A percentile compares a stretch with the other conserved stretches of the same genome.
Conservation (phyloP, 1,140 invertebrate genomes). For the Aphaenogaster ashmeadi region DNA sequence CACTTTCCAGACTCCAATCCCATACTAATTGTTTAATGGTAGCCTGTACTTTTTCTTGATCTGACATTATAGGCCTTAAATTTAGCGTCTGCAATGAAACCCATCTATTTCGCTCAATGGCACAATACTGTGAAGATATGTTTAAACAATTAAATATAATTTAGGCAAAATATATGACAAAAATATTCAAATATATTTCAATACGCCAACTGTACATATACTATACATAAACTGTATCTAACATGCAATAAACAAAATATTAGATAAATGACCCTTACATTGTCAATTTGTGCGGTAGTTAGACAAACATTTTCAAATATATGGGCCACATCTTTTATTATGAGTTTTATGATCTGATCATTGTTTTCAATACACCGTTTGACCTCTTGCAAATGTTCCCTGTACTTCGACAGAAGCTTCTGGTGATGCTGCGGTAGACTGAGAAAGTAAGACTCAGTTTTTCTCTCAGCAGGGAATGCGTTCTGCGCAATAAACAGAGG, state of each 20-base stretch:
- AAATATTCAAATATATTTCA: conserved; percentile 25
- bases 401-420: conserved; percentile 92
- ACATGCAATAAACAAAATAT: conserved; percentile 7
- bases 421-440: conserved; percentile 93
- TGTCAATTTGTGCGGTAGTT: conserved; percentile 83
- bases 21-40: conserved; percentile 98
- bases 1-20: conserved; percentile 97
- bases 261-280: conserved; percentile 84
- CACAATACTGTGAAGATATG: conserved; percentile 55
- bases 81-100: conserved; percentile 82
- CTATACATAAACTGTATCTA: conserved; percentile 36
- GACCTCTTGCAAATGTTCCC: conserved; percentile 91
- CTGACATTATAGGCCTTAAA: conserved; percentile 85
- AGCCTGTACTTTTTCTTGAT: conserved; percentile 95
- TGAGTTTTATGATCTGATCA: conserved; percentile 93
- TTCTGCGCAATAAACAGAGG: conserved; percentile 83
- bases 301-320: conserved; percentile 94
- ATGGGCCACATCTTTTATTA: conserved; percentile 93
- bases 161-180: conserved; percentile 37
- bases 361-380: conserved; percentile 95
- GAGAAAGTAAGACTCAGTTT: conserved; percentile 92
- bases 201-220: background rate
- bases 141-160: conserved; percentile 29
- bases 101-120: conserved; percentile 78
- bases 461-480: conserved; percentile 89